Conservation (phyloP, 2,888 invertebrate species). For the Sminthurinus aureus region DNA sequence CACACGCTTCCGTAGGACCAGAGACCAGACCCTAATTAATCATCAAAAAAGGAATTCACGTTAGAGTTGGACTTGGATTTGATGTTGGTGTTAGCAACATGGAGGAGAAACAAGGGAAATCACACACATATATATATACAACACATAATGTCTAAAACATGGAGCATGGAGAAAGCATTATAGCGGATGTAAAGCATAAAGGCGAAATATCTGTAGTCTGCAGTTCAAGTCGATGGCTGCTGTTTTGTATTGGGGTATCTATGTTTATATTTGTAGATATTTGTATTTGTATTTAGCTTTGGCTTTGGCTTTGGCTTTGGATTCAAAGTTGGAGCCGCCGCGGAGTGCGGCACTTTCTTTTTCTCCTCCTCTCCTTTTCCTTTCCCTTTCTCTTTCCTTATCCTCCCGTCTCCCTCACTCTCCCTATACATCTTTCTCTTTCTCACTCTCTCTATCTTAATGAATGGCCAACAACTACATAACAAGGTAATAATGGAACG, state of each 20-base stretch:
- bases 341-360: background rate
- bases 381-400: background rate
- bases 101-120: too few relatives aligned
- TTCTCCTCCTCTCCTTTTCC: background rate
- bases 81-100: too few relatives aligned
- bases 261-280: background rate
- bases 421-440: too few relatives aligned
- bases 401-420: background rate
- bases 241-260: too few relatives aligned
- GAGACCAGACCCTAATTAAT: constrained; percentile 53
- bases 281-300: background rate
- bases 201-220: too few relatives aligned
- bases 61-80: background rate
- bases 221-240: too few relatives aligned
- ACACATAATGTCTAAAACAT: background rate
- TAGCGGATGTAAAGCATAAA: too few relatives aligned
- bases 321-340: too few relatives aligned
- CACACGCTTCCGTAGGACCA: constrained; percentile 55
- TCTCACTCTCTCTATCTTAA: constrained; percentile 19
- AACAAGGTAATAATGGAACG: constrained; percentile 37
- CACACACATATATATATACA: too few relatives aligned
- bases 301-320: too few relatives aligned
- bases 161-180: background rate
- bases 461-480: constrained; percentile 27
- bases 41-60: constrained; percentile 30